Base-by-base conservation (phyloP, 30 jellyfish, hydroid and myxozoan genomes). In the Aurelia sp. region DNA sequence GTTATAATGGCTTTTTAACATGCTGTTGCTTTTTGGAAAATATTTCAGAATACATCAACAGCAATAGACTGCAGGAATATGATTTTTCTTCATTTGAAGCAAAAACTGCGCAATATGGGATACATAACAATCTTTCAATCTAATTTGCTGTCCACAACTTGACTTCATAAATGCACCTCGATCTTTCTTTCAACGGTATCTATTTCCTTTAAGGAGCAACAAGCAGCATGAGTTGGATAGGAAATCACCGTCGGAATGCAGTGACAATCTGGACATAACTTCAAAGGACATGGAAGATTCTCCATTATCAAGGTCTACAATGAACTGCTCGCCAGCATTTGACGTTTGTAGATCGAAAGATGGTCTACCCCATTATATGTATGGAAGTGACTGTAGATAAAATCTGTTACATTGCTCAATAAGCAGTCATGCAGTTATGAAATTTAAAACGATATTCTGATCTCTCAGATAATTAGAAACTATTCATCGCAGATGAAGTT, bases 291-390 rank as follows among this genome's bases (percentile, higher is more conserved):
- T 71, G 8, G 87, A 35, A 82, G 78, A 61, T 33, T 68, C 91
- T 12, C 85, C 91, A 4, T 11, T 73, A 13, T 65, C 86, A 18
- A 71, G 87, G 62, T 84, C 93, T 10, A 84, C 70, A 33, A 72
- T 84, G 93, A 84, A 84, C 76, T 63, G 93, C 20, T 84, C 93
- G 20, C 93, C 93, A 21, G 93, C 73, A 44, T 84, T 35, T 61
- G 93, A 84, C 37, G 82, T 84, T 8, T 84, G 93, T 61, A 84
- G 78, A 31, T 64, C 93, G 51, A 84, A 73, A n/a, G 87, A 84
- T 6, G 64, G 93, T 47, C 71, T 73, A 23, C 82, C 93, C 6
- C 93, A 84, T 12, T 84, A 57, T 70, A 66, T 72, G 62, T 84
- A 71, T 62, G 87, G 66, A 18, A 63, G 57, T 16, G 37, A 72